Evolutionary conservation across 1,140 invertebrate genomes (phyloP), one percentile per base, ranked within the genome.

Genomic region (Cotesia typhae): DNA sequence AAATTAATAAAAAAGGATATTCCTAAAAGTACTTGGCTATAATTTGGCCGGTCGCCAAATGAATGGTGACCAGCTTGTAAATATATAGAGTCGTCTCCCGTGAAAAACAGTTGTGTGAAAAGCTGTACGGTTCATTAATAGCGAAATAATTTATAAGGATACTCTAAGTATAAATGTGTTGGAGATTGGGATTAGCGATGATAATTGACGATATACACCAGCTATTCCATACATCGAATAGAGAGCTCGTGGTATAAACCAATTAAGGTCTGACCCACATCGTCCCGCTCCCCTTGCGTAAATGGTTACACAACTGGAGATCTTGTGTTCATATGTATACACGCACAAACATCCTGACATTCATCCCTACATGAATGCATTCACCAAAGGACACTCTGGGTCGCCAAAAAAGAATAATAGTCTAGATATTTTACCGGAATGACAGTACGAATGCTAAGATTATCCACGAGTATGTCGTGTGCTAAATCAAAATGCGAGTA

Each of bases 191-290:
- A 28, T 63, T 41, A 55, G 14, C 5, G 20, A 51, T 53, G 47
- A 67, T 55, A 67, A 67, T 67, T 28, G 41, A 53, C n/a, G 14
- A 37, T 65, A 51, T 65, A 51, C 7, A 61, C 14, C 66, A 14
- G 10, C 20, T 28, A 28, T 28, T 67, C 51, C 35, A 28, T 51
- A n/a, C 4, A 37, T 65, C 59, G 68, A 61, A 41, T 37, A 38
- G 51, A 20, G 51, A 37, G 63, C 61, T 57, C 51, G 63, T 65
- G 60, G 53, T 47, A 60, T 72, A 67, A 72, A 72, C 71, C 71
- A 72, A 72, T 72, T 72, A 72, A 67, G 57, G 71, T n/a, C 41
- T 72, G 71, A 72, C 71, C 71, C 53, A 72, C 47, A 72, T 67
- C 37, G n/a, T 38, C 28, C 53, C 36, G n/a, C 37, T 36, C 37